Base-by-base conservation (phyloP, 2,797 vertebrate species). In the Taenioides sp. region DNA sequence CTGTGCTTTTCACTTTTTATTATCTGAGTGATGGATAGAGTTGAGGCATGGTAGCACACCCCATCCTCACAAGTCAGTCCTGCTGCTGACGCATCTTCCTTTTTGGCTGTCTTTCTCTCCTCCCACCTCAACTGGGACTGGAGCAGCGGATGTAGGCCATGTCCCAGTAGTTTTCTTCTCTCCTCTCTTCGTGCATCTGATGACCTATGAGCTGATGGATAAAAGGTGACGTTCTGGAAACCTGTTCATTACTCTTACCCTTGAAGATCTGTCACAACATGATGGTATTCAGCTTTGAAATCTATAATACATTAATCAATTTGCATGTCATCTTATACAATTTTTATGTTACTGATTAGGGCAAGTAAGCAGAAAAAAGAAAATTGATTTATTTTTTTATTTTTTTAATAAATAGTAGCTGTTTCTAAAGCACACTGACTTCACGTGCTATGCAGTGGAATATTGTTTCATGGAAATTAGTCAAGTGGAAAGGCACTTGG, bases 1-100 rank as follows among this genome's bases (percentile, higher is more conserved):
- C 77, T 85, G 80, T 27, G 22, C 85, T 82, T 86, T 89, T 89
- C 86, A 84, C 86, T 88, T 87, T 80, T 79, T 83, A 85, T 89
- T 89, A 88, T 80, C 76, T 77, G 84, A 91, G 80, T 90, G 88
- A 91, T 82, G 83, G 89, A 83, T 88, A 75, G 80, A 89, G 86
- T 79, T 79, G 78, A 82, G 72, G 74, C 78, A 60, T 78, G 80
- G 59, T 28, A 34, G 78, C 77, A 62, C 84, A 74, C 75, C 83
- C 81, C 86, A 80, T 86, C 86, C 89, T 83, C 89, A 84, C 78
- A 72, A 89, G 88, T 89, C 81, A 77, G 50, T 82, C 76, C 65
- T 79, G 86, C 65, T 79, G 86, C 88, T 87, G 89, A 90, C 74
- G 67, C 84, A 76, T 87, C 82, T 83, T 77, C 65, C 70, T 70